Base-by-base conservation (phyloP, 2,888 invertebrate genomes). In the Mythimna loreyi region DNA sequence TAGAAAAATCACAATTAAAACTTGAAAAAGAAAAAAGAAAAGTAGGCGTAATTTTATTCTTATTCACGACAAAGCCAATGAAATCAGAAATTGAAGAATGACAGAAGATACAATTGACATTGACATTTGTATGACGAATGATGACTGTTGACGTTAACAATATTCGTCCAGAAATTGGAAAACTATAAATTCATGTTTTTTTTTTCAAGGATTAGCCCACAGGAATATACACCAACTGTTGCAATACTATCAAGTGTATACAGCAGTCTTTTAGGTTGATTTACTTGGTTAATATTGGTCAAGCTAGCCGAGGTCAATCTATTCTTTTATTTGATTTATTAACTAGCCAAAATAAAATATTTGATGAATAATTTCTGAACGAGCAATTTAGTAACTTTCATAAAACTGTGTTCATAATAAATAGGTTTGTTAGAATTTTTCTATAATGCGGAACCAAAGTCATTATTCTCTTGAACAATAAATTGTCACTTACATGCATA, bases 21-120 rank as follows among this genome's bases (percentile, higher is more conserved):
- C 69, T 64, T 59, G 57, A 68, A 70, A 49, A 69, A 61, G 50
- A 60, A 81, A 75, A 78, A 75, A 61, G 28, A 74, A 80, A 82
- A 79, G 84, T 84, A 86, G 86, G 86, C 86, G 86, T 86, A 82
- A 85, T 82, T 82, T 65, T 70, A 50, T 72, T 77, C 67, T 58
- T 75, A 73, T 65, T 75, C 62, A 60, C 56, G 72, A 83, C 86
- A 81, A 82, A 81, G 75, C 69, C 70, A 77, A 73, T 30, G n/a
- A 21, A 55, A 52, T 52, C 28, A 61, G 47, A 57, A 53, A 47
- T 43, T 55, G 21, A 21, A 63, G 59, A 69, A 59, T 49, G 79
- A 63, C 72, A 76, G 36, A 25, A 28, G 28, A 13, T 45, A 71
- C 28, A 52, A 25, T 30, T 65, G 65, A 65, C 65, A 65, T 3